These are phyloP conservation scores for Tachysurus fulvidraco DNA, from an alignment of 2,113 vertebrate species.

Conservation along the genomic window DNA sequence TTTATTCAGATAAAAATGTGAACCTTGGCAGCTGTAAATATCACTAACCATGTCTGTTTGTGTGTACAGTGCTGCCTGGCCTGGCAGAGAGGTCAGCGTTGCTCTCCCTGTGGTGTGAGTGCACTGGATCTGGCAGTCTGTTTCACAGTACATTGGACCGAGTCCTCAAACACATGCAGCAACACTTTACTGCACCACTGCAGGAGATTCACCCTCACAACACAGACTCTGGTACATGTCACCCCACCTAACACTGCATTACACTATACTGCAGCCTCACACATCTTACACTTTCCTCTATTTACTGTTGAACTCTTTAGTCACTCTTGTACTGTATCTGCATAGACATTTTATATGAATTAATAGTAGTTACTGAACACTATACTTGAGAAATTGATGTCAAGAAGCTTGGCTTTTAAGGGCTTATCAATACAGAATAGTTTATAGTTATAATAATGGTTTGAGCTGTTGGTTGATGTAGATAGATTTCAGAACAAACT, in stretches of 20 bases:
- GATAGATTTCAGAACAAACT: background rate
- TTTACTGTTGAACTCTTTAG: background rate
- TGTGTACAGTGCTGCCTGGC: slow-evolving; percentile 80
- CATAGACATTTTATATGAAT: background rate
- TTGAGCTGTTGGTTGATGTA: background rate
- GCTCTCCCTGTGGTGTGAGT: slow-evolving; percentile 90
- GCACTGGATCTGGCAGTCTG: slow-evolving; percentile 78
- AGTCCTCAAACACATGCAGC: slow-evolving; percentile 82
- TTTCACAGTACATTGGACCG: slow-evolving; percentile 88
- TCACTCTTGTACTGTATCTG: background rate
- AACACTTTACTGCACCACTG: slow-evolving; percentile 74
- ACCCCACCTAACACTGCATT: background rate
- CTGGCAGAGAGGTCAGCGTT: slow-evolving; percentile 80
- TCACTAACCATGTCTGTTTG: slow-evolving; percentile 12
- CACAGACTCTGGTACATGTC: slow-evolving; percentile 79
- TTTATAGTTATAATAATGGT: background rate
- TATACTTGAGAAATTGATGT: background rate
- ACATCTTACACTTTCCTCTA: background rate
- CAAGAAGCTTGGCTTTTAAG: background rate
- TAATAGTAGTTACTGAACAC: background rate
- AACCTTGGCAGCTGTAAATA: background rate
- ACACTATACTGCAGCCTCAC: background rate
- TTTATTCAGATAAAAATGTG: background rate
- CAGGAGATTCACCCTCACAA: slow-evolving; percentile 79
- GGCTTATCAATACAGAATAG: background rate